Base-by-base conservation (phyloP, 1,140 invertebrate species). In the Drosophila subpulchrella region DNA sequence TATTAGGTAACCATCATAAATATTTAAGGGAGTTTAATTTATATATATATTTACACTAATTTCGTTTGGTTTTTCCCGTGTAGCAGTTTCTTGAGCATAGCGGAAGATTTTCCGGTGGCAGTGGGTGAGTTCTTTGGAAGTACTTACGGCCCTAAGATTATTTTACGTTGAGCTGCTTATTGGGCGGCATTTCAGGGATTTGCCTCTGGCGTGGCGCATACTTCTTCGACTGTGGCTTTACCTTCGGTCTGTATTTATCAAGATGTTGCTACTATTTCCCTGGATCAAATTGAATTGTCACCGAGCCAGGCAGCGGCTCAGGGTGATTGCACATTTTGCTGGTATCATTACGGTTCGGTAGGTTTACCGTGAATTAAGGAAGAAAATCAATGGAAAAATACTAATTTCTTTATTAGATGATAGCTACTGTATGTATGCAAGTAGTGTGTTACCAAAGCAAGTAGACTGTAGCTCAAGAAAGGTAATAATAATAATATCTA, bases 141-240 rank as follows among this genome's bases (percentile, higher is more conserved):
- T 83, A 79, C 75, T 86, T 86, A 88, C 84, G 77, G 76, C 67
- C 84, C 72, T 71, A 84, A 89, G 83, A 83, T 89, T 89, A 89
- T 71, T 88, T 88, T 76, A 77, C 76, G 84, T 60, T 88, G 65
- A 83, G 75, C 83, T 59, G 62, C 67, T 75, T 70, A 75, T 75
- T 67, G 82, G 82, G 62, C 47, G 65, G 65, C 74, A 71, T 70
- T 79, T 88, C 82, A 50, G 71, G 67, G 73, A 55, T 82, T 77
- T 75, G 42, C 20, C 47, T 77, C 47, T 73, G 58, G 30, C 47
- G 24, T 13, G 30, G 50, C 17, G 47, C 30, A 42, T 34, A 34
- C 46, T 48, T 36, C 32, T 15, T 63, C 24, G 56, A 24, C 41
- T 57, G 42, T 4, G n/a, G 67, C 12, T 70, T 56, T 34, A 6